These are phyloP conservation scores for Drosophila hydei DNA, from an alignment of 1,140 invertebrate genomes.

Conservation along the genomic window DNA sequence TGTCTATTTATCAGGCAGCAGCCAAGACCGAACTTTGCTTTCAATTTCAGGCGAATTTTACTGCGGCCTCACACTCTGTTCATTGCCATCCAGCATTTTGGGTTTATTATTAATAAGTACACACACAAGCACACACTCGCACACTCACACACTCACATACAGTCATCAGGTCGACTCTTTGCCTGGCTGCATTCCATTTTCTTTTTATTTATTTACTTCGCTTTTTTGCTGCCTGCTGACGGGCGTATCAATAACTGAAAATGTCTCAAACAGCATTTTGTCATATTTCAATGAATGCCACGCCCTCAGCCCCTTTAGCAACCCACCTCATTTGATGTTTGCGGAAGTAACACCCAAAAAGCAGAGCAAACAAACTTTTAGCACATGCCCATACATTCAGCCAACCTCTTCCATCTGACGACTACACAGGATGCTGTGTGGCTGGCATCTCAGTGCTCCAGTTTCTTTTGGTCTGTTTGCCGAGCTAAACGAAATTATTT, in stretches of 20 bases:
- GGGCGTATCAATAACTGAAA: constrained; percentile 81
- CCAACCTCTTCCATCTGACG: constrained; percentile 39
- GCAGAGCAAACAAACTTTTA: constrained; percentile 72
- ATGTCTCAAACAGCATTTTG: constrained; percentile 83
- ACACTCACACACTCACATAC: constrained; percentile 2
- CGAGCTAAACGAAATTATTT: constrained; percentile 80
- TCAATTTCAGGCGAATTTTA: constrained; percentile 71
- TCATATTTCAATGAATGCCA: constrained; percentile 75
- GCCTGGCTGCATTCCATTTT: constrained; percentile 60
- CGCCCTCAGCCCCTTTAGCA: not conserved
- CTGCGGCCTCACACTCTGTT: constrained; percentile 37
- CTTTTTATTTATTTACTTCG: constrained; percentile 1
- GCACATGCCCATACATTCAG: constrained; percentile 51
- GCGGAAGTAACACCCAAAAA: constrained; percentile 66
- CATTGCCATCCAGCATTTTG: constrained; percentile 17
- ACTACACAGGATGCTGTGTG: not conserved
- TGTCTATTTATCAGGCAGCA: constrained; percentile 65
- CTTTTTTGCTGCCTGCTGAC: constrained; percentile 50
- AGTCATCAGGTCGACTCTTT: constrained; percentile 54
- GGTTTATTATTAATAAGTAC: constrained; percentile 72
- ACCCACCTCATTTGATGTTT: constrained; percentile 69
- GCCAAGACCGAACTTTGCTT: constrained; percentile 64
- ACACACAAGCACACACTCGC: constrained; percentile 12
- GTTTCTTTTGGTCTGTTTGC: constrained; percentile 45
- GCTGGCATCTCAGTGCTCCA: constrained; percentile 27